A percentile compares a stretch with the other conserved stretches of the same genome.
These are phyloP conservation scores for Champsocephalus gunnari DNA, from an alignment of 2,797 vertebrate species.

Conservation along the genomic window DNA sequence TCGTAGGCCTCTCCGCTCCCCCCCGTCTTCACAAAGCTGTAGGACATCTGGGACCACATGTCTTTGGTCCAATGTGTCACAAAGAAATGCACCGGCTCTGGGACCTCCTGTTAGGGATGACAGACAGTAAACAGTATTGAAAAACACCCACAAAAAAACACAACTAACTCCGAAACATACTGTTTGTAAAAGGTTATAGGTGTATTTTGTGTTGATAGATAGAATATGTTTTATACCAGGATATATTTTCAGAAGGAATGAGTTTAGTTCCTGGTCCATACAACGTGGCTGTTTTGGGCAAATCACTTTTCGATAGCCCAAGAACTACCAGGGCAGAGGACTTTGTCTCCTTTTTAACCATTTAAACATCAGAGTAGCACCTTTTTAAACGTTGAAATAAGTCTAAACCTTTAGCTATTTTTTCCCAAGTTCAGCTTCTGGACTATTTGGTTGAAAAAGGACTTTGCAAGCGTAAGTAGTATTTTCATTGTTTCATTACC, in stretches of 20 bases:
- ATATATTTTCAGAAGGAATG: too few species aligned
- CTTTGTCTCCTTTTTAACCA: neutral
- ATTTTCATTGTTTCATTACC: constrained; percentile 75
- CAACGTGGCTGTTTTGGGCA: neutral
- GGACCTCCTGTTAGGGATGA: constrained; percentile 88
- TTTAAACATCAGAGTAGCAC: neutral
- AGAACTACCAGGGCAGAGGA: neutral
- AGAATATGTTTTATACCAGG: too few species aligned
- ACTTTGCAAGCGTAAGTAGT: neutral
- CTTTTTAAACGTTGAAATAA: neutral
- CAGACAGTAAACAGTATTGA: neutral
- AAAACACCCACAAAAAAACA: neutral
- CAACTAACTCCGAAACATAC: neutral
- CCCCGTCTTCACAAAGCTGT: constrained; percentile 96
- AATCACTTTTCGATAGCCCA: neutral
- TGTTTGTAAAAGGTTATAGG: neutral
- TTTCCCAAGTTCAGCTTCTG: neutral
- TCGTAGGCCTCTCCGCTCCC: constrained; percentile 97
- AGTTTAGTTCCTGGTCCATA: neutral
- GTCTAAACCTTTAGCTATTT: neutral
- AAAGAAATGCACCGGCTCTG: constrained; percentile 91
- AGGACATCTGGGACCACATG: constrained; percentile 96
- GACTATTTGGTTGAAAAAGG: neutral
- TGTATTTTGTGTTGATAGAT: neutral
- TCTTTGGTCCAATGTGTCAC: constrained; percentile 95